Conservation (phyloP, 2,113 vertebrate species). For the Xenopus laevis region DNA sequence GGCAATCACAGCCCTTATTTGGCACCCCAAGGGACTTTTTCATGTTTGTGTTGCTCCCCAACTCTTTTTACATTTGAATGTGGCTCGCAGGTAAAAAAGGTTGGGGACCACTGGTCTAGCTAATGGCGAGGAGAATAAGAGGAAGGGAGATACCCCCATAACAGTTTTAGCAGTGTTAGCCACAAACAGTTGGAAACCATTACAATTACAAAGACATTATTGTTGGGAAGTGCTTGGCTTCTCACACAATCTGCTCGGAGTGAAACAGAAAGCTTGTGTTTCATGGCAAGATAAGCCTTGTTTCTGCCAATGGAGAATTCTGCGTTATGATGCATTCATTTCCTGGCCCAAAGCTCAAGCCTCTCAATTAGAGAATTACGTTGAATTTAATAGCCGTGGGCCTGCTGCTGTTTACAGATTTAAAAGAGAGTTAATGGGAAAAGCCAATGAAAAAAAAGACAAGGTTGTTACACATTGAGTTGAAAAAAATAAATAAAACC, state of each 20-base stretch:
- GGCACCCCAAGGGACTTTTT: too few species aligned
- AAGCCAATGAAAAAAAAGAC: too few species aligned
- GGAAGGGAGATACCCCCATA: constrained; percentile 11
- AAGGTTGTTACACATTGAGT: too few species aligned
- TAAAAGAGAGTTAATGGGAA: not conserved
- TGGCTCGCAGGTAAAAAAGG: too few species aligned
- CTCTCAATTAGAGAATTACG: constrained; percentile 22
- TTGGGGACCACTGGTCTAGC: too few species aligned
- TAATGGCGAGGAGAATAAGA: not conserved
- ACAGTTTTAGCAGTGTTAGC: constrained; percentile 28
- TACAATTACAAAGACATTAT: constrained; percentile 37
- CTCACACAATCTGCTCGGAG: constrained; percentile 18
- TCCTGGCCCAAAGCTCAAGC: constrained; percentile 26
- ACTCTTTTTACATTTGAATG: too few species aligned
- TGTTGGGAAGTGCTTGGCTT: constrained; percentile 35
- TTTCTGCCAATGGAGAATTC: constrained; percentile 29
- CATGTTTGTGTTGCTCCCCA: too few species aligned
- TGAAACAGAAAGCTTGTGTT: constrained; percentile 40
- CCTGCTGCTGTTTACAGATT: constrained; percentile 1
- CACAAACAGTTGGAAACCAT: constrained; percentile 42
- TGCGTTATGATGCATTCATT: constrained; percentile 40
- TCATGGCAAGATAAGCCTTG: constrained; percentile 34
- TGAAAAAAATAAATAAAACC: not conserved
- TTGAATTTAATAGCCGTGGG: constrained; percentile 10
- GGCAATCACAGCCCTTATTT: too few species aligned